These are phyloP conservation scores for Speoplatyrhinus poulsoni DNA, from an alignment of 2,113 vertebrate species.

Conservation along the genomic window DNA sequence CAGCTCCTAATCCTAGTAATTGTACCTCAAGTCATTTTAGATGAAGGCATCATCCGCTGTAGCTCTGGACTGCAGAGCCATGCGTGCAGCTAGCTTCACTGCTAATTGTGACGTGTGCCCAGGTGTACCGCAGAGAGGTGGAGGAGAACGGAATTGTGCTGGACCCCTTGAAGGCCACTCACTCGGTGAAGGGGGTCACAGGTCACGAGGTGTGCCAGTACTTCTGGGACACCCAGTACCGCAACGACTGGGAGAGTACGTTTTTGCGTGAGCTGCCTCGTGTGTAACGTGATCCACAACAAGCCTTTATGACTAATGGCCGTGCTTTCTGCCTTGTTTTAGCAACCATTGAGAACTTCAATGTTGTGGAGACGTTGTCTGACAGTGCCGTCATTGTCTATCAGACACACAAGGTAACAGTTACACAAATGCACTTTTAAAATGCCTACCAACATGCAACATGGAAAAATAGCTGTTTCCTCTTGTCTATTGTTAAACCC, in stretches of 20 bases:
- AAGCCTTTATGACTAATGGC: background rate
- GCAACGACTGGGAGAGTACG: conserved; percentile 99
- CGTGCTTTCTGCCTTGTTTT: background rate
- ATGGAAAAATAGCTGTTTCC: too few species aligned
- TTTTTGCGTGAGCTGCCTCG: background rate
- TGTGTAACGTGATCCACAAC: background rate
- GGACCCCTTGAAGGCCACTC: conserved; percentile 96
- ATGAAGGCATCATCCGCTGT: too few species aligned
- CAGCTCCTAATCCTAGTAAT: too few species aligned
- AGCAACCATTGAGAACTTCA: conserved; percentile 97
- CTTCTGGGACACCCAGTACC: conserved; percentile 94
- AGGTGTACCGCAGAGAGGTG: conserved; percentile 97
- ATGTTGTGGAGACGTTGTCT: conserved; percentile 90
- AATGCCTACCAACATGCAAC: too few species aligned
- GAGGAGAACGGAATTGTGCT: conserved; percentile 96
- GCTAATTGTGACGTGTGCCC: background rate
- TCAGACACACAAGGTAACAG: conserved; percentile 91
- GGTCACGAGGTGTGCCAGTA: conserved; percentile 96
- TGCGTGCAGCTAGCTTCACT: background rate
- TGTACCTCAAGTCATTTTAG: too few species aligned
- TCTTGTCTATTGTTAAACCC: background rate
- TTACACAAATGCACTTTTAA: background rate
- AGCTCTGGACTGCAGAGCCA: too few species aligned
- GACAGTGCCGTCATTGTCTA: conserved; percentile 91
- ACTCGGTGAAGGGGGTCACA: conserved; percentile 93